A percentile compares a stretch with the other conserved stretches of the same genome.
Conservation (phyloP, 2,797 vertebrate genomes). For the Erpetoichthys calabaricus region DNA sequence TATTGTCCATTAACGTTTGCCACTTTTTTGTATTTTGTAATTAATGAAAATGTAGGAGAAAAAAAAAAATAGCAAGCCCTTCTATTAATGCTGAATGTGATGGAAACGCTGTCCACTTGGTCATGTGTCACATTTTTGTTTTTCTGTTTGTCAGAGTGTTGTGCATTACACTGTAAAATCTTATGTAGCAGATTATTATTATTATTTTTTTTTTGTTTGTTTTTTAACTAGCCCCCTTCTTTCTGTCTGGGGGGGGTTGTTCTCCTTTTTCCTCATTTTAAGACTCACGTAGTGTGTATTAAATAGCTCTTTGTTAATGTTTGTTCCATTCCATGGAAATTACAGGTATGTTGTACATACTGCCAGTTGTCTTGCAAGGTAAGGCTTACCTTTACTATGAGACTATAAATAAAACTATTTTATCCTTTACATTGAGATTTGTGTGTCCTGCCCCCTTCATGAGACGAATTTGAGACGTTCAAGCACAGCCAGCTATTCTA, state of each 20-base stretch:
- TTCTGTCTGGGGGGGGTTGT: constrained; percentile 22
- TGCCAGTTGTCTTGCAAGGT: constrained; percentile 92
- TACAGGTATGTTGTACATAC: constrained; percentile 97
- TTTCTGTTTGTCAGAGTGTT: constrained; percentile 53
- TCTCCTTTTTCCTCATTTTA: constrained; percentile 57
- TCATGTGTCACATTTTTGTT: constrained; percentile 26
- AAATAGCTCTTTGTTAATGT: constrained; percentile 54
- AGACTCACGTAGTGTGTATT: constrained; percentile 61
- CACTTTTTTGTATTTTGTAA: too few species aligned
- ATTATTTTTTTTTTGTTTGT: too few species aligned
- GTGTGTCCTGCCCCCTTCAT: background rate
- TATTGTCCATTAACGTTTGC: too few species aligned
- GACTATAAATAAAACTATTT: constrained; percentile 94
- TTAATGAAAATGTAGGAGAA: too few species aligned
- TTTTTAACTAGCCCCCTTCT: too few species aligned
- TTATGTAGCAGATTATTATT: constrained; percentile 9
- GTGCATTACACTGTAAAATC: constrained; percentile 49
- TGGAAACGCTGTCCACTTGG: constrained; percentile 34
- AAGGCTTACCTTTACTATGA: constrained; percentile 91
- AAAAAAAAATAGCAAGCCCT: too few species aligned
- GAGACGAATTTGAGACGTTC: too few species aligned
- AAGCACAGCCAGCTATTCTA: too few species aligned
- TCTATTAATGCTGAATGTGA: constrained; percentile 37
- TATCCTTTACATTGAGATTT: constrained; percentile 55
- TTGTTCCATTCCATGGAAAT: constrained; percentile 78